Percentiles rank a stretch among this genome's conserved stretches.
Evolutionary conservation across 1,140 invertebrate genomes (phyloP).

Genomic region (Antheraea pernyi): DNA sequence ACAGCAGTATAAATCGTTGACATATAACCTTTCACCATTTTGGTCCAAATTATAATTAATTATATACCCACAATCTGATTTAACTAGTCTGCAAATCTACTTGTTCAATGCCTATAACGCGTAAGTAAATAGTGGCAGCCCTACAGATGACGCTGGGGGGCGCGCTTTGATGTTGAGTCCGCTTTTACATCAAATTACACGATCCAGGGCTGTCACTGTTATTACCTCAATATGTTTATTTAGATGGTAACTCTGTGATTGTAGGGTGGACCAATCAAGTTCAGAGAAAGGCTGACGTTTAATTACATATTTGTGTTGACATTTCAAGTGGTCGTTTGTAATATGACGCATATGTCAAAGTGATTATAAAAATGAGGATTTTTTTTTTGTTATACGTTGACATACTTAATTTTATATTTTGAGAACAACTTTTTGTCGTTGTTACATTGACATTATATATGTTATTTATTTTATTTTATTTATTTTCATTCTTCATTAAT

Average conservation of each 20-base stretch:
- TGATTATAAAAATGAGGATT: too few species aligned
- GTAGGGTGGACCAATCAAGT: conserved; percentile 18
- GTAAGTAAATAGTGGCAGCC: conserved; percentile 29
- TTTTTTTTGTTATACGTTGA: too few species aligned
- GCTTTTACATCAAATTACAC: conserved; percentile 49
- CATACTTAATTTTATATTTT: too few species aligned
- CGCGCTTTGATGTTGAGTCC: conserved; percentile 34
- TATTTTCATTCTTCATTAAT: too few species aligned
- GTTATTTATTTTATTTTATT: too few species aligned
- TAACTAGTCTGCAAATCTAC: background rate
- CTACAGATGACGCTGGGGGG: conserved; percentile 40
- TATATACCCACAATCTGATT: background rate
- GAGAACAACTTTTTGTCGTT: too few species aligned
- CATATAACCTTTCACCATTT: too few species aligned
- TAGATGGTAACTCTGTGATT: conserved; percentile 30
- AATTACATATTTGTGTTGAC: conserved; percentile 40
- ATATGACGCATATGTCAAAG: too few species aligned
- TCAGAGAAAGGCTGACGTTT: conserved; percentile 17
- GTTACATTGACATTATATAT: too few species aligned
- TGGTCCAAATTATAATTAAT: too few species aligned
- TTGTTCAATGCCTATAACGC: background rate
- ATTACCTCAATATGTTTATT: conserved; percentile 60
- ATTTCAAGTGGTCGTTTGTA: background rate
- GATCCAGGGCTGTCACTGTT: conserved; percentile 36
- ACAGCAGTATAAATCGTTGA: too few species aligned